Percentiles rank a stretch among this genome's conserved stretches.
Evolutionary conservation across 2,888 invertebrate species (phyloP).

Genomic region (Andrena dorsata): DNA sequence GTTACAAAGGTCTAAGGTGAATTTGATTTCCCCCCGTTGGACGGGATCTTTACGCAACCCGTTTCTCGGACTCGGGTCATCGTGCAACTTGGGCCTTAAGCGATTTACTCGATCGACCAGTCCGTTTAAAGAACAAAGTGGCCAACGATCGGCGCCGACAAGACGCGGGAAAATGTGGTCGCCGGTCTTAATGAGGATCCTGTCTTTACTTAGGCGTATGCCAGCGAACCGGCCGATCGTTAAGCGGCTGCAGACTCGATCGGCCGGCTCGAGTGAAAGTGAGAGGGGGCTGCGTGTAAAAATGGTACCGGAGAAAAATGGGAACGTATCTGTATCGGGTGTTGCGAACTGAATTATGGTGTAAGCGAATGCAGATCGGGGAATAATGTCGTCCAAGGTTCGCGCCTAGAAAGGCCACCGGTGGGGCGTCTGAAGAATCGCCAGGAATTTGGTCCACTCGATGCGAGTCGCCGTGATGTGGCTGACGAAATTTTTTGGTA

Average conservation of each 20-base stretch:
- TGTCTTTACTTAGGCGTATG: conserved; percentile 54
- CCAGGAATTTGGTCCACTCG: conserved; percentile 32
- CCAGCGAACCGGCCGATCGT: conserved; percentile 55
- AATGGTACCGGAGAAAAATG: conserved; percentile 61
- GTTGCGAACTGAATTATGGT: conserved; percentile 49
- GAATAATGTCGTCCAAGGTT: conserved; percentile 56
- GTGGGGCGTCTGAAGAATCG: conserved; percentile 6
- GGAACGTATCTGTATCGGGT: conserved; percentile 62
- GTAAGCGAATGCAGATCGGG: conserved; percentile 37
- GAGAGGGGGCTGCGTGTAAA: conserved; percentile 75
- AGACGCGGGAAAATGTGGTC: conserved; percentile 51
- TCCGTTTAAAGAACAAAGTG: conserved; percentile 49
- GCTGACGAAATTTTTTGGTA: too few species aligned
- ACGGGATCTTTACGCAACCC: conserved; percentile 56
- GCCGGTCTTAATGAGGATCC: conserved; percentile 62
- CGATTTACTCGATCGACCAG: conserved; percentile 22
- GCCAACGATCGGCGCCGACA: conserved; percentile 27
- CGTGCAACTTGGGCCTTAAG: conserved; percentile 7
- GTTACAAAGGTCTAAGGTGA: conserved; percentile 69
- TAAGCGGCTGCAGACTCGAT: conserved; percentile 68
- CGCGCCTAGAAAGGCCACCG: conserved; percentile 38
- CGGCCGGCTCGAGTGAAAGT: conserved; percentile 78
- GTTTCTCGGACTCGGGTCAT: conserved; percentile 23
- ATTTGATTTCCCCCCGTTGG: conserved; percentile 56
- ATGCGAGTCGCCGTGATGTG: not conserved